Evolutionary conservation across 2,888 invertebrate species (phyloP), one percentile per base, ranked within the genome.

Genomic region (Hypomecis atomaria): DNA sequence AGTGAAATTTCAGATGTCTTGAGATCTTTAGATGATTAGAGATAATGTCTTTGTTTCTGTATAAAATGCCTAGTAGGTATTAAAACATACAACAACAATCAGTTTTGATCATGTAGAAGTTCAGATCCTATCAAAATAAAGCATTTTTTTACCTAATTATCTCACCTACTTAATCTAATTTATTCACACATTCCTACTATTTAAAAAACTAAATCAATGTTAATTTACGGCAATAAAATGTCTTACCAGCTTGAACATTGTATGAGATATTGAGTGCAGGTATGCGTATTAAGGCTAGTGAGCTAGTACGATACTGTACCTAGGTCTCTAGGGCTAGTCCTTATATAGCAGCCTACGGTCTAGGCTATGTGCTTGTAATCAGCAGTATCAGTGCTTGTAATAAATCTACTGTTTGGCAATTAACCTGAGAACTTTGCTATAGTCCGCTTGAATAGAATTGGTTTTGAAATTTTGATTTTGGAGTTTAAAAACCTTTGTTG

Each of bases 321-420:
- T 75, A 71, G 70, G 78, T 74, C 71, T 69, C 75, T 83, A 82
- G 82, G 75, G 68, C 71, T 75, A 76, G 86, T 78, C 89, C 90
- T 91, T 91, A 82, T 91, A 91, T 91, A 91, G 86, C 72, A 73
- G 78, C 75, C 76, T 79, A 78, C 76, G 79, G 77, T 79, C 83
- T 85, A 86, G 82, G 86, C 80, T 84, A 80, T 76, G 34, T n/a
- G n/a, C n/a, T n/a, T n/a, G n/a, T n/a, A n/a, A n/a, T n/a, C n/a
- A n/a, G n/a, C 10, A 42, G 43, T 43, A 47, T 13, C 33, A 6
- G 73, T 76, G 79, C 71, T 78, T 75, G 86, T 82, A 87, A 88
- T 87, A 86, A 87, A 88, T 88, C 87, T 78, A 69, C 65, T 61
- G 81, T 89, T 89, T 85, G 82, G 83, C 78, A 90, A 89, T 82